A percentile compares a stretch with the other conserved stretches of the same genome.
Evolutionary conservation across 92 coral and sea anemone genomes (phyloP).

Genomic region (Porites lobata): DNA sequence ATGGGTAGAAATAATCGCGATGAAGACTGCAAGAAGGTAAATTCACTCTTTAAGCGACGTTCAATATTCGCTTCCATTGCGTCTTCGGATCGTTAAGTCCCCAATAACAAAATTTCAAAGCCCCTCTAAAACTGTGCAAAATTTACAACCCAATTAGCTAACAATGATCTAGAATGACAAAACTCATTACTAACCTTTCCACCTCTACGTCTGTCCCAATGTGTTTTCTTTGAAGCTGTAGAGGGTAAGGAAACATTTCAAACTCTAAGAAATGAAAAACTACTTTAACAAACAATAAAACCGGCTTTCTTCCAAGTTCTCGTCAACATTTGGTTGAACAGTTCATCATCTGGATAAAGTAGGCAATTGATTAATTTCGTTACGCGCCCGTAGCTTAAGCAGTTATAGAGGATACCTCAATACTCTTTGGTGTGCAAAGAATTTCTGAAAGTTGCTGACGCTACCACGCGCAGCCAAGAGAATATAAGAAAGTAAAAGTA

Average conservation of each 20-base stretch:
- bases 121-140: no score
- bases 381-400: neutral
- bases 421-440: neutral
- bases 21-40: no score
- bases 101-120: no score
- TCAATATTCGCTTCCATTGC: no score
- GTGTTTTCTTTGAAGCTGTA: constrained; percentile 81
- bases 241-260: neutral
- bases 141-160: no score
- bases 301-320: no score
- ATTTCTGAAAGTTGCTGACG: neutral
- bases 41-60: no score
- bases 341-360: neutral
- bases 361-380: neutral
- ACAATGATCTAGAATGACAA: no score
- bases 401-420: neutral
- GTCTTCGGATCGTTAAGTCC: no score
- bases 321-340: neutral
- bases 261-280: neutral
- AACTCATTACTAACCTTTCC: constrained; percentile 62
- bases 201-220: constrained; percentile 82
- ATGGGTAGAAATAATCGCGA: no score
- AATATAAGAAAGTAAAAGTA: neutral
- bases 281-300: neutral
- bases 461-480: neutral